phyloP scores from a whole-genome alignment of 1,140 invertebrate genomes.

The Papilio polytes region DNA sequence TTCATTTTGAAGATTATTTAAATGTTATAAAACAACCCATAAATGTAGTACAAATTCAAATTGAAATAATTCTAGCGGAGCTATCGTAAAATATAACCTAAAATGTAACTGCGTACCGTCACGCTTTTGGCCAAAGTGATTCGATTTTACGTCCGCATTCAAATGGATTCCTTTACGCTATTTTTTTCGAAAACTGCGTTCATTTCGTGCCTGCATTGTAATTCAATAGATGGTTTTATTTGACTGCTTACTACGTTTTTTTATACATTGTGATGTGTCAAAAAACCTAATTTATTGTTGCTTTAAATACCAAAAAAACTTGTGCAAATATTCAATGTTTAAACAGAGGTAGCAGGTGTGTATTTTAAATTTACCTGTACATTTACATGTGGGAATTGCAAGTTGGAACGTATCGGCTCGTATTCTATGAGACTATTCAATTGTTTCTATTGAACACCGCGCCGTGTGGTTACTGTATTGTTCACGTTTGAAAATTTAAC shows the following conservation, averaged over 20 bases:
- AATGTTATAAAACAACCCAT: background rate
- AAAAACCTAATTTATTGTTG: background rate
- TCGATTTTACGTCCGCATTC: constrained; percentile 31
- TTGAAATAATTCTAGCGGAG: background rate
- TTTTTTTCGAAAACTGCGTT: constrained; percentile 29
- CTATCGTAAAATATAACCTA: constrained; percentile 12
- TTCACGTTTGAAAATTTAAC: background rate
- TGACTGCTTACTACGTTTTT: too few species aligned
- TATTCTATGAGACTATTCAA: constrained; percentile 27
- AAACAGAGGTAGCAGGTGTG: constrained; percentile 30
- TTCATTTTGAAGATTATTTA: background rate
- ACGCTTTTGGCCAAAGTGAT: constrained; percentile 29
- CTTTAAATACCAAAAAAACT: background rate
- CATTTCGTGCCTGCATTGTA: constrained; percentile 28
- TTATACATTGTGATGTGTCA: background rate
- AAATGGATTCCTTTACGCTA: constrained; percentile 31
- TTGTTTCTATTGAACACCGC: background rate
- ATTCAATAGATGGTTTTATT: constrained; percentile 20
- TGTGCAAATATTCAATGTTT: background rate
- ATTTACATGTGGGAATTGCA: constrained; percentile 12
- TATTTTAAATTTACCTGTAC: constrained; percentile 22
- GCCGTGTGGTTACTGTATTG: constrained; percentile 10
- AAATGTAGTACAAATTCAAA: background rate
- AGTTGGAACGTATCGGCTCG: constrained; percentile 15
- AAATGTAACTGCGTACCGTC: constrained; percentile 18